Base-by-base conservation (phyloP, 2,113 vertebrate genomes). In the Hippolais icterina region DNA sequence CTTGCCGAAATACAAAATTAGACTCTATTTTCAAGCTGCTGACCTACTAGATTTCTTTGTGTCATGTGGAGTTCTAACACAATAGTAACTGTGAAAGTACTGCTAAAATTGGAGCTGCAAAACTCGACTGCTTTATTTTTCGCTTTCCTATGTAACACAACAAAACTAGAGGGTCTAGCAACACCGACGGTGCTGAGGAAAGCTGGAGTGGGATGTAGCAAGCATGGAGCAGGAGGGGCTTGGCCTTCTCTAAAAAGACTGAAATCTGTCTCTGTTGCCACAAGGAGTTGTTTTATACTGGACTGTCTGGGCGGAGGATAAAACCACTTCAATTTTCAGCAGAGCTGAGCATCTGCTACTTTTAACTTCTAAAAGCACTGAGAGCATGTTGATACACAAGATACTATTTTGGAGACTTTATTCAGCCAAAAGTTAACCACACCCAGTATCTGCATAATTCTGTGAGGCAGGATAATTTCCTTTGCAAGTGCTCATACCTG, bases 1-100 rank as follows among this genome's bases (percentile, higher is more conserved):
- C 80, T 92, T 81, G 87, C 91, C 35, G 49, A 93, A 95, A 94
- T 96, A 94, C 95, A 98, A 98, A 98, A 98, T 98, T 97, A 98
- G 97, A 91, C 92, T 93, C 88, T 90, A 61, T 95, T 96, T 96
- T 90, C 96, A 87, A 96, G 92, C 96, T 91, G 87, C 95, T 97
- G 97, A 96, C 96, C 95, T 96, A 94, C 96, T 96, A 92, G 86
- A 95, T 91, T 96, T 94, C 91, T 89, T 94, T 97, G 95, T 98
- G 95, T 97, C 97, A 97, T 96, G 83, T 72, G 81, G 85, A 90
- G 87, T 69, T 87, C 83, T 95, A 93, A 92, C 93, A 97, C 93
- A 98, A 97, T 87, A 79, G 96, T 66, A 96, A 85, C 87, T 97
- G 93, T 91, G 95, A 97, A 95, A 95, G 94, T 72, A 53, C 49